phyloP scores from a whole-genome alignment of 1,140 invertebrate species.

The Asbolus verrucosus region DNA sequence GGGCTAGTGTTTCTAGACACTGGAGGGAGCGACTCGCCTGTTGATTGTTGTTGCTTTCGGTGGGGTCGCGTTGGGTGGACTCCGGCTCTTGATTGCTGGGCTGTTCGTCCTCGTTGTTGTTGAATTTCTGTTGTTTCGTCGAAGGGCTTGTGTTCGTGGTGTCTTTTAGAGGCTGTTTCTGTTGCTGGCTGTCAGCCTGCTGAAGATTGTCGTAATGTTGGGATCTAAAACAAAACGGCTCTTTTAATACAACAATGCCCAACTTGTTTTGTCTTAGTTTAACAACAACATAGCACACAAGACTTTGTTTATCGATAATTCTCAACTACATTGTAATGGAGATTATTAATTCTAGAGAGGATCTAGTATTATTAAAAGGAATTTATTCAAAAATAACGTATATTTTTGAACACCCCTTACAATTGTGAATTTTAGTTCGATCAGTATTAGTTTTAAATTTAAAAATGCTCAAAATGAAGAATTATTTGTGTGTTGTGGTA shows the following conservation, averaged over 20 bases:
- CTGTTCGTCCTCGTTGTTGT: slow-evolving; percentile 57
- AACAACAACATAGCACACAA: no score
- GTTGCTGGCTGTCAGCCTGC: slow-evolving; percentile 61
- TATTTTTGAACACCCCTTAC: neutral
- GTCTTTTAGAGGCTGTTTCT: slow-evolving; percentile 64
- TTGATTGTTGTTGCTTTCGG: slow-evolving; percentile 49
- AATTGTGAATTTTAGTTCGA: no score
- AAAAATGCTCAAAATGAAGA: no score
- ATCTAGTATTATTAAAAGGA: no score
- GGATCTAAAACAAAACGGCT: slow-evolving; percentile 59
- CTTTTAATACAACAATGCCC: no score
- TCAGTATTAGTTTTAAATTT: no score
- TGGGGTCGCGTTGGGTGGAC: slow-evolving; percentile 55
- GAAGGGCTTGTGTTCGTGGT: slow-evolving; percentile 58
- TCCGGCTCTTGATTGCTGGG: slow-evolving; percentile 58
- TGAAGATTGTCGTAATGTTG: slow-evolving; percentile 65
- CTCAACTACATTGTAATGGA: no score
- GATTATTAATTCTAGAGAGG: no score
- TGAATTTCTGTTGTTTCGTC: slow-evolving; percentile 55
- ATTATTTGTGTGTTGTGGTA: no score
- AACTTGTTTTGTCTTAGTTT: no score
- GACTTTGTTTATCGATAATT: no score
- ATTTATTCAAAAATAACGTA: no score
- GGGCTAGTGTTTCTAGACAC: slow-evolving; percentile 74
- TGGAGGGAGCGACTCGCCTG: slow-evolving; percentile 69